Conservation (phyloP, 1,140 invertebrate species). For the Anastrepha obliqua region DNA sequence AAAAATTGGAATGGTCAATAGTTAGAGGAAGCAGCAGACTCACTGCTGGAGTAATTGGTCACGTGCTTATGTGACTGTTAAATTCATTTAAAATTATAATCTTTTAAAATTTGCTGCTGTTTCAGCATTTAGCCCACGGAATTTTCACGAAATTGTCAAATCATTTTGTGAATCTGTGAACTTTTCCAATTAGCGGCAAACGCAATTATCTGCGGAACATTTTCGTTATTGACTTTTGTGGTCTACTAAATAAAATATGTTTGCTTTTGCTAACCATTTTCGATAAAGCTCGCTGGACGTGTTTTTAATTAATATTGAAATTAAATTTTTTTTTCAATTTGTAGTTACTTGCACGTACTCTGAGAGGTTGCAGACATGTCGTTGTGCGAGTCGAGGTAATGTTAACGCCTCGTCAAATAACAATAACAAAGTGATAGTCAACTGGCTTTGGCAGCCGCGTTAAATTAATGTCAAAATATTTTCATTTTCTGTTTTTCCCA, state of each 20-base stretch:
- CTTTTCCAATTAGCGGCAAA: slow-evolving; percentile 48
- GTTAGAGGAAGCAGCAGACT: not conserved
- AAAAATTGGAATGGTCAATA: no score
- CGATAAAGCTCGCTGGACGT: not conserved
- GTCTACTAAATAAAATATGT: not conserved
- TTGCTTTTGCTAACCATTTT: not conserved
- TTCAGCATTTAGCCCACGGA: not conserved
- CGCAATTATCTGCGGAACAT: not conserved
- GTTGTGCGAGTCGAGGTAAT: no score
- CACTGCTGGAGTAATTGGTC: not conserved
- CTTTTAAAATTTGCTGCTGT: not conserved
- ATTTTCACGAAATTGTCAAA: slow-evolving; percentile 45
- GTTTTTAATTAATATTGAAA: slow-evolving; percentile 20
- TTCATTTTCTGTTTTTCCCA: no score
- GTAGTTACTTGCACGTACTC: not conserved
- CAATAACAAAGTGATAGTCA: no score
- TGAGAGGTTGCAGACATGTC: no score
- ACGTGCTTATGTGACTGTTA: not conserved
- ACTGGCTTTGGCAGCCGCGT: no score
- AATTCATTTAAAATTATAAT: not conserved
- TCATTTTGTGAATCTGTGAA: slow-evolving; percentile 34
- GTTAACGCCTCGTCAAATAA: no score
- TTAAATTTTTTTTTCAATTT: not conserved
- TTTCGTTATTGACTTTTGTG: not conserved
- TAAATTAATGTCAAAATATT: no score